phyloP scores from a whole-genome alignment of 2,888 invertebrate genomes.

The Drosophila barbarae region DNA sequence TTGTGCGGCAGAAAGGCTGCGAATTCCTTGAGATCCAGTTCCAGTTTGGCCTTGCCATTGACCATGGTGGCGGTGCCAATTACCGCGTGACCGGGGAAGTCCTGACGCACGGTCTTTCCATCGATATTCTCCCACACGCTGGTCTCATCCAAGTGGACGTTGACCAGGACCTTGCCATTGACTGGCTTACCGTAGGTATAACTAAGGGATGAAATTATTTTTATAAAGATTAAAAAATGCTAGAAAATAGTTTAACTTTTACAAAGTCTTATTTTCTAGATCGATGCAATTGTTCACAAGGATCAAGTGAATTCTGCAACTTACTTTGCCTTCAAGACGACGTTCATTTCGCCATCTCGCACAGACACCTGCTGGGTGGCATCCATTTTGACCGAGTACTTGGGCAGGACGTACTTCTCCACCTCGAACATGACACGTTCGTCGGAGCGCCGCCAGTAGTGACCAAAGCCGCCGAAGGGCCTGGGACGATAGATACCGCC shows the following conservation, averaged over 20 bases:
- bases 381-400: slow-evolving; percentile 92
- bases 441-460: slow-evolving; percentile 28
- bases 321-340: slow-evolving; percentile 82
- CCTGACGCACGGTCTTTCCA: slow-evolving; percentile 22
- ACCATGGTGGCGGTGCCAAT: slow-evolving; percentile 71
- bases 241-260: too few relatives aligned
- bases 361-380: slow-evolving; percentile 91
- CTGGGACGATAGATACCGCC: not conserved
- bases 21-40: slow-evolving; percentile 70
- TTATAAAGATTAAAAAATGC: not conserved
- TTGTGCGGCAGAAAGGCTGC: slow-evolving; percentile 55
- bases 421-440: slow-evolving; percentile 82
- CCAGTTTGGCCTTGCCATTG: slow-evolving; percentile 75
- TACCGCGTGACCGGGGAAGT: slow-evolving; percentile 53
- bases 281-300: too few relatives aligned
- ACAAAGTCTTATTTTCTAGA: too few relatives aligned
- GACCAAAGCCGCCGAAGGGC: slow-evolving; percentile 5
- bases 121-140: slow-evolving; percentile 36
- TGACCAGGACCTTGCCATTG: slow-evolving; percentile 90
- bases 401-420: slow-evolving; percentile 94
- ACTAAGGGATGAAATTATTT: slow-evolving; percentile 78
- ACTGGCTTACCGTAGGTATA: slow-evolving; percentile 89
- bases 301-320: too few relatives aligned
- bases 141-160: slow-evolving; percentile 85
- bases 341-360: slow-evolving; percentile 88